Evolutionary conservation across 2,888 invertebrate species (phyloP).

Genomic region (Ctenicera cuprea): DNA sequence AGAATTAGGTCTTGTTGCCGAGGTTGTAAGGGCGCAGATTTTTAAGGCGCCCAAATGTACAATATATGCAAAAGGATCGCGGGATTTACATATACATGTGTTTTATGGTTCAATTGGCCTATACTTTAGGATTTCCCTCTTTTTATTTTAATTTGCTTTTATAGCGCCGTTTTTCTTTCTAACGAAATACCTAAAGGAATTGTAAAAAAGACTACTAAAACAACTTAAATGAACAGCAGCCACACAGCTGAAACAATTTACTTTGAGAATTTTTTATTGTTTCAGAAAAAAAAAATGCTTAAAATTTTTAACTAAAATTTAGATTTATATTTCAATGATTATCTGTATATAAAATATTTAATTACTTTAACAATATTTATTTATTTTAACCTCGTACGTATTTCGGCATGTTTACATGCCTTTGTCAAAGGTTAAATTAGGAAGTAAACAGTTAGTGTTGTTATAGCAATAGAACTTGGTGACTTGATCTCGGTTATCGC

Average conservation of each 20-base stretch:
- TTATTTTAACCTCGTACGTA: too few species aligned
- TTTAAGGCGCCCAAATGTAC: slow-evolving; percentile 67
- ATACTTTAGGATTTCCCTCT: slow-evolving; percentile 64
- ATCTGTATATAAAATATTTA: too few species aligned
- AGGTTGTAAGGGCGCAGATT: slow-evolving; percentile 60
- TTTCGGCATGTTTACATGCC: too few species aligned
- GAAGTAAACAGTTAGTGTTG: too few species aligned
- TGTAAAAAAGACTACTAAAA: slow-evolving; percentile 21
- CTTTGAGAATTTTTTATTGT: too few species aligned
- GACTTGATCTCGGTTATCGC: too few species aligned
- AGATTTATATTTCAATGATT: too few species aligned
- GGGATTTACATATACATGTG: slow-evolving; percentile 72
- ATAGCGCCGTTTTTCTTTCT: slow-evolving; percentile 44
- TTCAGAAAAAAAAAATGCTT: too few species aligned
- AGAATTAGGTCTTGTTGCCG: slow-evolving; percentile 60
- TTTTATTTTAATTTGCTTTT: slow-evolving; percentile 69
- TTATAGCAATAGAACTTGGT: too few species aligned
- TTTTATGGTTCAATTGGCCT: slow-evolving; percentile 69
- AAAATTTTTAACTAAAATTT: too few species aligned
- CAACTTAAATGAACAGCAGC: slow-evolving; percentile 12
- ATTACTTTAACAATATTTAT: too few species aligned
- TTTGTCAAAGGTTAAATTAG: too few species aligned
- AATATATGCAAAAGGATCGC: slow-evolving; percentile 69
- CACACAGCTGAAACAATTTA: not conserved
- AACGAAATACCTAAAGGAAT: slow-evolving; percentile 35